phyloP scores from a whole-genome alignment of 2,888 invertebrate genomes.

The Arctia plantaginis region DNA sequence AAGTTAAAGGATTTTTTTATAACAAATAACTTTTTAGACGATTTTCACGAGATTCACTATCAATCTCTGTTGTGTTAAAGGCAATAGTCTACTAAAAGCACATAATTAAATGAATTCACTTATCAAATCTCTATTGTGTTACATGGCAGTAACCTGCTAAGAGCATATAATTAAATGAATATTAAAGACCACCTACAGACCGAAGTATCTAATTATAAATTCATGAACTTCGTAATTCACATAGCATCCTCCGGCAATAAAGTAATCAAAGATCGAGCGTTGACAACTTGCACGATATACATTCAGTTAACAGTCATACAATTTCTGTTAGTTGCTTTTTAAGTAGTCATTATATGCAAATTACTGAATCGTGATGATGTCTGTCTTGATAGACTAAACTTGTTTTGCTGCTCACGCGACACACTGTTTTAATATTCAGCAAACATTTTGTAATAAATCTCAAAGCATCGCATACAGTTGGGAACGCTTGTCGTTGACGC shows the following conservation, averaged over 20 bases:
- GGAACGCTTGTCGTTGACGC: slow-evolving; percentile 22
- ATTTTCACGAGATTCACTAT: too few species aligned
- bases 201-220: slow-evolving; percentile 28
- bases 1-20: not conserved
- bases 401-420: slow-evolving; percentile 56
- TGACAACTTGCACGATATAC: slow-evolving; percentile 72
- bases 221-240: slow-evolving; percentile 55
- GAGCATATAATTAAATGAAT: slow-evolving; percentile 35
- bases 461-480: slow-evolving; percentile 36
- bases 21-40: too few species aligned
- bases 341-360: slow-evolving; percentile 82
- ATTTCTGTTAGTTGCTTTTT: slow-evolving; percentile 74
- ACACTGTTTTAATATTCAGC: slow-evolving; percentile 41
- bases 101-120: too few species aligned
- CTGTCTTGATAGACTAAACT: slow-evolving; percentile 69
- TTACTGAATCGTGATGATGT: slow-evolving; percentile 72
- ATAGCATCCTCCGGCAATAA: slow-evolving; percentile 56
- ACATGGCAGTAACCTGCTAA: slow-evolving; percentile 19
- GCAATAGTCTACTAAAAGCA: too few species aligned
- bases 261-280: slow-evolving; percentile 73
- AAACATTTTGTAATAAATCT: slow-evolving; percentile 41
- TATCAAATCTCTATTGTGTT: not conserved
- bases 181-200: slow-evolving; percentile 44
- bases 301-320: slow-evolving; percentile 66
- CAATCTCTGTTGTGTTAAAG: too few species aligned